Evolutionary conservation across 2,113 vertebrate genomes (phyloP).

Genomic region (Solenodon paradoxus): DNA sequence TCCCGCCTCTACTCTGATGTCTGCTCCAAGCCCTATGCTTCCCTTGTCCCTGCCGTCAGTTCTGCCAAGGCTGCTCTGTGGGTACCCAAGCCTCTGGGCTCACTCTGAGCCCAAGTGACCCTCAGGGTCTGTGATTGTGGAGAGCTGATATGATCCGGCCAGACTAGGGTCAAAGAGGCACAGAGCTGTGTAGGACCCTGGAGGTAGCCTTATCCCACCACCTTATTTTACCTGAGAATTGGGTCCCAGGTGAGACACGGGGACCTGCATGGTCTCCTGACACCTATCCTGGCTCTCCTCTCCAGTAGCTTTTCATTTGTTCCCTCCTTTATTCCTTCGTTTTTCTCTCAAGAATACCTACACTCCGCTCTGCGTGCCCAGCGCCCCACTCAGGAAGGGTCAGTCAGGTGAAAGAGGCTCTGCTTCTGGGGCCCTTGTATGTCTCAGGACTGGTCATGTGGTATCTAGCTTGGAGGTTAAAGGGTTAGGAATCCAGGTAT

Average conservation of each 20-base stretch:
- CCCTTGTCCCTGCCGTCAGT: background rate
- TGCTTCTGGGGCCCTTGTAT: background rate
- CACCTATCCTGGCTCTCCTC: background rate
- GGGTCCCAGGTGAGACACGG: background rate
- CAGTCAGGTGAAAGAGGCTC: background rate
- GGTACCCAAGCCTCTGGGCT: background rate
- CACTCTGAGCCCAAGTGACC: background rate
- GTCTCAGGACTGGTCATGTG: background rate
- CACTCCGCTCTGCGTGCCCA: background rate
- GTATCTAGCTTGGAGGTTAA: background rate
- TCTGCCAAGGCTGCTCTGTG: background rate
- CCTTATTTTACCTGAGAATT: constrained; percentile 3
- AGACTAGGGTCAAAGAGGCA: background rate
- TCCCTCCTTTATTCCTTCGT: background rate
- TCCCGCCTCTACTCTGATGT: background rate
- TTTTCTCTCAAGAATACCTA: background rate
- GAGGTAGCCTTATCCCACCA: background rate
- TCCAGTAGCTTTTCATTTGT: background rate
- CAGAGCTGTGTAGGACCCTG: background rate
- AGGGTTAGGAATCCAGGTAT: background rate
- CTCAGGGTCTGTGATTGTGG: background rate
- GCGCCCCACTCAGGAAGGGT: background rate
- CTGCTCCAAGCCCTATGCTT: background rate
- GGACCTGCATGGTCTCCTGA: background rate
- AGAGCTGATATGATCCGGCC: background rate